Conservation (phyloP, 2,113 vertebrate genomes). For the Oncorhynchus masou region DNA sequence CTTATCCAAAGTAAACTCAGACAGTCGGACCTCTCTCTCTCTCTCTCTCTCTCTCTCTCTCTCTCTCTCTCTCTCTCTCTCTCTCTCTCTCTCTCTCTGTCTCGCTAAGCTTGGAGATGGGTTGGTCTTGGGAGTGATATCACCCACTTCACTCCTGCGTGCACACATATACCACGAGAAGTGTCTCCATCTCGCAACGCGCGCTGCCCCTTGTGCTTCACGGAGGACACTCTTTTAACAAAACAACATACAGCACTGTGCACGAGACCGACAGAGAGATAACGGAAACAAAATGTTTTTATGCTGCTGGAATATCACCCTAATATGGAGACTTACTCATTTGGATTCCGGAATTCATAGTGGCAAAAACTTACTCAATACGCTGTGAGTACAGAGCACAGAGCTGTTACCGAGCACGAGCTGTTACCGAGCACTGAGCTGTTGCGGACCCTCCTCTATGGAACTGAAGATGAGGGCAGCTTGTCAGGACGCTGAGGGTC, state of each 20-base stretch:
- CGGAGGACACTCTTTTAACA: conserved; percentile 23
- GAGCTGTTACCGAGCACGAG: background rate
- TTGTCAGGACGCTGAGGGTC: background rate
- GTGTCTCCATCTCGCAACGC: conserved; percentile 19
- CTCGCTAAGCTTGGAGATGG: conserved; percentile 51
- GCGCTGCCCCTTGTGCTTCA: conserved; percentile 19
- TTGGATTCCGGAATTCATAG: background rate
- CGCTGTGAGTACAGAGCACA: background rate
- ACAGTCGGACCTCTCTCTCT: background rate
- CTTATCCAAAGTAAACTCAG: background rate
- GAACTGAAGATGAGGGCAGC: background rate
- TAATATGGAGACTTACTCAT: background rate
- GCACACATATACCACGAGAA: conserved; percentile 45
- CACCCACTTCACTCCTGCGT: conserved; percentile 52
- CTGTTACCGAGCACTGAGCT: background rate
- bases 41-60: too few species aligned
- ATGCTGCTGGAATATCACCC: conserved; percentile 7
- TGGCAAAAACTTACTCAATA: background rate
- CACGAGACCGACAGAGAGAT: conserved; percentile 24
- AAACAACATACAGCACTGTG: conserved; percentile 38
- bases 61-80: too few species aligned
- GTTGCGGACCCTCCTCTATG: conserved; percentile 3
- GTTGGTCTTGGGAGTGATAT: conserved; percentile 66
- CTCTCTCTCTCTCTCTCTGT: background rate
- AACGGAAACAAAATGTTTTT: background rate